Conservation (phyloP, 1,140 invertebrate species). For the Lasioglossum albipes region DNA sequence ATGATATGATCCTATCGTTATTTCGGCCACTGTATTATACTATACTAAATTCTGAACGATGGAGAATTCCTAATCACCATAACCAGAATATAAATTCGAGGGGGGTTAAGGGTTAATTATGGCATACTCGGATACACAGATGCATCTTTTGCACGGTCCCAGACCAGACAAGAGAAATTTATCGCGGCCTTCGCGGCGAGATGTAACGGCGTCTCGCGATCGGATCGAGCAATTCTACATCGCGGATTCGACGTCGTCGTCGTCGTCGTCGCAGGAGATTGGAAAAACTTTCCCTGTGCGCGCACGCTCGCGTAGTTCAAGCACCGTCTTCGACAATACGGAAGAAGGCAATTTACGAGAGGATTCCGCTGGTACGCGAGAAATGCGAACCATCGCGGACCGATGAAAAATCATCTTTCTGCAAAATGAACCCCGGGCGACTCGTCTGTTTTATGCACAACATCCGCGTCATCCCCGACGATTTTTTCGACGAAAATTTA, state of each 20-base stretch:
- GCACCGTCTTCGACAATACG: constrained; percentile 53
- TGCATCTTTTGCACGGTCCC: no score
- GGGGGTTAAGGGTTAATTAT: no score
- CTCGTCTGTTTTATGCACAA: constrained; percentile 5
- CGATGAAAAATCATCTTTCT: constrained; percentile 19
- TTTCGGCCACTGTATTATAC: no score
- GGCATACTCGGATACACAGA: no score
- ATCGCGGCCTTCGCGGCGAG: constrained; percentile 45
- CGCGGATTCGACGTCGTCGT: not conserved
- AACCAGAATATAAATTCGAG: no score
- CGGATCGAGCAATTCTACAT: constrained; percentile 26
- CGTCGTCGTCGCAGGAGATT: constrained; percentile 22
- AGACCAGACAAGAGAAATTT: constrained; percentile 39
- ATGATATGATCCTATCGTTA: no score
- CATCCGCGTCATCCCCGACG: no score
- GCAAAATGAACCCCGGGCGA: constrained; percentile 39
- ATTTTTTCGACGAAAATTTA: no score
- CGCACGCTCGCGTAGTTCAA: constrained; percentile 11
- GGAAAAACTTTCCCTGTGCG: constrained; percentile 52
- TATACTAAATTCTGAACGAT: not conserved
- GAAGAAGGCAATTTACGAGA: constrained; percentile 55
- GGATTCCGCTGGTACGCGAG: constrained; percentile 37
- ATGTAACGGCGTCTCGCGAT: constrained; percentile 21
- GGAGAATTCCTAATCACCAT: not conserved
- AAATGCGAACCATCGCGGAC: constrained; percentile 2